These are phyloP conservation scores for Alouatta palliata DNA, from an alignment of 2,113 vertebrate genomes.

Conservation along the genomic window DNA sequence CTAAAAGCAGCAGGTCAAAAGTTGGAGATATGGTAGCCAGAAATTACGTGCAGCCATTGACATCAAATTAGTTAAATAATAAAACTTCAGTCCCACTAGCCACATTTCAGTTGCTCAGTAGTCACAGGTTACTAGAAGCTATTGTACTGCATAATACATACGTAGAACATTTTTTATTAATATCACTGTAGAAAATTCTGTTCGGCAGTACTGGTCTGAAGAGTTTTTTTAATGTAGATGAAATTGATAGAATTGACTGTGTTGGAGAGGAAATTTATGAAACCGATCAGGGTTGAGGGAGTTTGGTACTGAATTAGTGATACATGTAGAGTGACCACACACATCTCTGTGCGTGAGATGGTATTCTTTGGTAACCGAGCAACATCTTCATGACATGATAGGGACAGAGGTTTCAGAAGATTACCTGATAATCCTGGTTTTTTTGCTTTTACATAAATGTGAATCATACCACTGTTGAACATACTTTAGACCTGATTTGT, in stretches of 20 bases:
- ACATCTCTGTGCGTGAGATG: neutral
- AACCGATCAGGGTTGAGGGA: neutral
- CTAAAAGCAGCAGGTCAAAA: neutral
- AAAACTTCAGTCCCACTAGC: neutral
- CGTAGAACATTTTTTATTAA: neutral
- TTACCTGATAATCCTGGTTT: neutral
- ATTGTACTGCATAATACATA: neutral
- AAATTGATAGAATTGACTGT: neutral
- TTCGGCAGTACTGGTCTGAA: neutral
- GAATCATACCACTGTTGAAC: neutral
- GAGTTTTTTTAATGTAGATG: neutral
- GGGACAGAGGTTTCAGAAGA: neutral
- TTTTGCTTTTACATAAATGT: neutral
- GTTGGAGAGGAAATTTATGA: neutral
- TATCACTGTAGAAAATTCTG: neutral
- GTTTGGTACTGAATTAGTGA: neutral
- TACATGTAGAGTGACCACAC: neutral
- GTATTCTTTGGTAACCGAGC: neutral
- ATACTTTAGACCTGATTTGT: neutral
- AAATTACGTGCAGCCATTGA: neutral
- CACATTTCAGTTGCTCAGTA: neutral
- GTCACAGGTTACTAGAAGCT: neutral
- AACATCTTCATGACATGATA: neutral
- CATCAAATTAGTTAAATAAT: neutral
- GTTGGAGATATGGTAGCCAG: neutral